Percentiles rank a stretch among this genome's conserved stretches.
Evolutionary conservation across 2,113 vertebrate species (phyloP).

Genomic region (Stigmatopora nigra): DNA sequence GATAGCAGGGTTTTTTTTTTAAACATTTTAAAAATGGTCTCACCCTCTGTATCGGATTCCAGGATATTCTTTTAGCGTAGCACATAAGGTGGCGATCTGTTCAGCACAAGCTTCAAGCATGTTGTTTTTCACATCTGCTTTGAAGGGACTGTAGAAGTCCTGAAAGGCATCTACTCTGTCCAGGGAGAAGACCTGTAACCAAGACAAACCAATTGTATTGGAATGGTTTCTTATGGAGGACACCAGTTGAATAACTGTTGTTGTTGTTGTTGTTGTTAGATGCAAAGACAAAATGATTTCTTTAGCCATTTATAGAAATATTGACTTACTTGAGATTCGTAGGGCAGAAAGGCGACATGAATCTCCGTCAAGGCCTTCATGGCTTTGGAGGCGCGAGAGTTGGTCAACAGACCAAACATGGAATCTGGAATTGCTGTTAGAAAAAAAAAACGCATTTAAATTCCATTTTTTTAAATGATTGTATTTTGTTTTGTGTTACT

Average conservation of each 20-base stretch:
- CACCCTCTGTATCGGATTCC: conserved; percentile 91
- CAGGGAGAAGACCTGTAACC: conserved; percentile 85
- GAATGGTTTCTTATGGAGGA: no score
- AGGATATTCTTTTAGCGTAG: conserved; percentile 93
- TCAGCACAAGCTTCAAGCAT: conserved; percentile 92
- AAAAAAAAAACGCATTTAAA: neutral
- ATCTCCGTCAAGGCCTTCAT: conserved; percentile 98
- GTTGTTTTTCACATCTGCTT: conserved; percentile 89
- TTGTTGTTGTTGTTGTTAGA: no score
- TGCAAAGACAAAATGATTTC: neutral
- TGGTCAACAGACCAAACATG: conserved; percentile 91
- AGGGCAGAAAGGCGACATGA: conserved; percentile 94
- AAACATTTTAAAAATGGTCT: no score
- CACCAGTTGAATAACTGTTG: neutral
- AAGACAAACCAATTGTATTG: no score
- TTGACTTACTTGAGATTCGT: conserved; percentile 88
- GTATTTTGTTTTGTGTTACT: conserved; percentile 54
- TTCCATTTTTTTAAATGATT: no score
- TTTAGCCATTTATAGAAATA: neutral
- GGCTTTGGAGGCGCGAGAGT: conserved; percentile 91
- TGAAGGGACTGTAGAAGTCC: conserved; percentile 96
- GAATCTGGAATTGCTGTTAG: conserved; percentile 84
- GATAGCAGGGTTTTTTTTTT: no score
- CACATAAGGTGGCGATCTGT: conserved; percentile 90
- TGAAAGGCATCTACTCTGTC: conserved; percentile 89